Evolutionary conservation across 2,888 invertebrate genomes (phyloP), one percentile per base, ranked within the genome.

Genomic region (Drosophila phalerata): DNA sequence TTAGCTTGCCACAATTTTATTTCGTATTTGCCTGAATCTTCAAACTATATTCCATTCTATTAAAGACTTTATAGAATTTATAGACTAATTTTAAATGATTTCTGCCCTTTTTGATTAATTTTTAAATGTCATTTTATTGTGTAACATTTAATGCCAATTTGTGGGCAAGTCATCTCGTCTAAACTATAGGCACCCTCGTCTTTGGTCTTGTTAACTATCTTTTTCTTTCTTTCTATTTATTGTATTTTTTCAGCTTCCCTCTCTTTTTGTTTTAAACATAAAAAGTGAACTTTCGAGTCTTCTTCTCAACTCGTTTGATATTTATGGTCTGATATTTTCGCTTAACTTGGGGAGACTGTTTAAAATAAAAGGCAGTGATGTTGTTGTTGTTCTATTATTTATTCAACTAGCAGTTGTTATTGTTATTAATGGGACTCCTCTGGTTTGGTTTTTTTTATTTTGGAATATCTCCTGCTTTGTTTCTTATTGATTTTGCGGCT

Each of bases 261-360:
- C 56, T 32, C 22, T 47, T 37, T 25, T 22, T 13, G 28, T 40
- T 42, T 53, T 25, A 22, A 56, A 43, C 55, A 71, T 63, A 72
- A 88, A 85, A 84, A 82, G 85, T 87, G 83, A 87, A 84, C 88
- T 87, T 87, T 87, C 85, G 83, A 87, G 88, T 77, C 77, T 72
- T 57, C 62, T 83, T 53, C 37, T 37, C 86, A 88, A 85, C 84
- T 74, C 69, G 84, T 85, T 85, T 85, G 73, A 77, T 80, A 85
- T 85, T 88, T 83, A 88, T 83, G 83, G 77, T 45, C 83, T 68
- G 76, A 77, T 82, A 70, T 85, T 77, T 64, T 75, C 62, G 53
- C 43, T 62, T 52, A 37, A 30, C 51, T 40, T 53, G 42, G 42
- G 40, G 53, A 53, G 53, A 53, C 30, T 58, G 47, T 58, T 74